These are phyloP conservation scores for Elaphurus davidianus DNA, from an alignment of 2,113 vertebrate genomes.

Conservation along the genomic window DNA sequence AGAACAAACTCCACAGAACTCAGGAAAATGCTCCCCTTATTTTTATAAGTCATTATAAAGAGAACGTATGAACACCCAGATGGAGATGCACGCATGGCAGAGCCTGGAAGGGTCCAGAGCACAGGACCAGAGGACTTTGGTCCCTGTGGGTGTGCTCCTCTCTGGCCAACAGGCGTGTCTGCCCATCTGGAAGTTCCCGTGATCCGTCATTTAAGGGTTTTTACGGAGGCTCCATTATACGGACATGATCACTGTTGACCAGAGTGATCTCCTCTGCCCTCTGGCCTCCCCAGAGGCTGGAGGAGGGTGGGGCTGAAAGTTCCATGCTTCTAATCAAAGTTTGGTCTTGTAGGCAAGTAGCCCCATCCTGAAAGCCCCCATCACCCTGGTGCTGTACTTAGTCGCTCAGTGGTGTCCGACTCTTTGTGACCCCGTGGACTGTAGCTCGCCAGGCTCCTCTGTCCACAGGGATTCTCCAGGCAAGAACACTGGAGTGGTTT, in stretches of 20 bases:
- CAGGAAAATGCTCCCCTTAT: not conserved
- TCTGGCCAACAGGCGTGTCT: not conserved
- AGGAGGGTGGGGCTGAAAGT: not conserved
- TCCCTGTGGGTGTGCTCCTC: not conserved
- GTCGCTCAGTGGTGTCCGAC: fast-evolving
- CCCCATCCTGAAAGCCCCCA: not conserved
- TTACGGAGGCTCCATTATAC: not conserved
- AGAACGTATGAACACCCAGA: not conserved
- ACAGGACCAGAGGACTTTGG: not conserved
- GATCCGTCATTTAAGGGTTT: not conserved
- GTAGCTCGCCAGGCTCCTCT: not conserved
- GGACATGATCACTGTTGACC: not conserved
- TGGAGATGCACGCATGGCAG: not conserved
- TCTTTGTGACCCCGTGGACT: not conserved
- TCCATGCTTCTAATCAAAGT: not conserved
- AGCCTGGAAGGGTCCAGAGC: not conserved
- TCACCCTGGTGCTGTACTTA: not conserved
- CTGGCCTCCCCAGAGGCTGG: not conserved
- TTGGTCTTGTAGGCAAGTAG: not conserved
- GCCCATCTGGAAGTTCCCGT: not conserved
- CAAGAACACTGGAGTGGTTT: not conserved
- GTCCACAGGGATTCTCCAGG: not conserved
- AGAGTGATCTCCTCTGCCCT: not conserved
- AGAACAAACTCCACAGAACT: not conserved
- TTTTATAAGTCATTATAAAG: not conserved